Evolutionary conservation across 2,113 vertebrate species (phyloP).

Genomic region (Andinoacara biseriatus): DNA sequence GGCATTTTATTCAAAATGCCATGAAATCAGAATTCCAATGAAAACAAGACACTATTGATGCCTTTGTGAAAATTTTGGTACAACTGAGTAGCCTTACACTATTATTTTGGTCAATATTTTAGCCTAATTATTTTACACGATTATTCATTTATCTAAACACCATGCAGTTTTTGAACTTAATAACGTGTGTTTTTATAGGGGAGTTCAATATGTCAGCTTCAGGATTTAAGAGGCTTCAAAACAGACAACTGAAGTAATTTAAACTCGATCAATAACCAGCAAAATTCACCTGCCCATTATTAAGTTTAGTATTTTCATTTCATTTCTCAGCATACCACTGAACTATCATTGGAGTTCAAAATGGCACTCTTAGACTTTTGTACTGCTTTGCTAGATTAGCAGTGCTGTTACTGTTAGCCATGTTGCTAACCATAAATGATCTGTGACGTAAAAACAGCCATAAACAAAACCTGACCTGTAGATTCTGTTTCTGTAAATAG

Average conservation of each 20-base stretch:
- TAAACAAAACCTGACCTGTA: not conserved
- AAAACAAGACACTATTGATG: not conserved
- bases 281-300: not conserved
- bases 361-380: not conserved
- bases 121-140: not conserved
- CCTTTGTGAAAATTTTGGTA: not conserved
- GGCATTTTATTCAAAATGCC: constrained; percentile 5
- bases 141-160: not conserved
- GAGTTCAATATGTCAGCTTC: not conserved
- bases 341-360: not conserved
- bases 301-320: not conserved
- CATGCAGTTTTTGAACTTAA: not conserved
- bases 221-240: not conserved
- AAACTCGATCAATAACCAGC: not conserved
- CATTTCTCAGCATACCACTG: not conserved
- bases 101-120: not conserved
- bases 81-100: not conserved
- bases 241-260: not conserved
- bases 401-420: no score
- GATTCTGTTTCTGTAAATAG: not conserved
- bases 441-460: not conserved
- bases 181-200: not conserved
- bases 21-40: not conserved
- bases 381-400: no score
- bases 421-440: not conserved